A percentile compares a stretch with the other conserved stretches of the same genome.
Evolutionary conservation across 2,113 vertebrate genomes (phyloP).

Genomic region (Collichthys lucidus): DNA sequence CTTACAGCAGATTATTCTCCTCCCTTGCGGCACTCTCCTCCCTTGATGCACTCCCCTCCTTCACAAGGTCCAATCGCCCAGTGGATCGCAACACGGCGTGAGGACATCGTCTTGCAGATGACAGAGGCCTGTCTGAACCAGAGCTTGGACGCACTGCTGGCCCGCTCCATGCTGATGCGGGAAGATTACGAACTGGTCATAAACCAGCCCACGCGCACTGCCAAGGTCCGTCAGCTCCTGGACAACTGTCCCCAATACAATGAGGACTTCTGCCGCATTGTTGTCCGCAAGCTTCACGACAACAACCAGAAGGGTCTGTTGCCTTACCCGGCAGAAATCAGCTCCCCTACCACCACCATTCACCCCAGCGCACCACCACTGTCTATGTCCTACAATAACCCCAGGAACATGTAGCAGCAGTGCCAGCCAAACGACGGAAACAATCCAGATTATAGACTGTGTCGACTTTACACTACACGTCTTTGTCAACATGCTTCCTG

Average conservation of each 20-base stretch:
- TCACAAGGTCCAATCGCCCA: slow-evolving; percentile 80
- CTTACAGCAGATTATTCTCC: slow-evolving; percentile 5
- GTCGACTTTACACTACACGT: slow-evolving; percentile 28
- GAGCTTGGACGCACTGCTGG: slow-evolving; percentile 91
- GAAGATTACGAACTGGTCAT: slow-evolving; percentile 97
- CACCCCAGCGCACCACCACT: slow-evolving; percentile 49
- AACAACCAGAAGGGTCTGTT: slow-evolving; percentile 94
- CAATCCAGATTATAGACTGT: slow-evolving; percentile 10
- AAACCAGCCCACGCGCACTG: slow-evolving; percentile 92
- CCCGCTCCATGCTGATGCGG: slow-evolving; percentile 91
- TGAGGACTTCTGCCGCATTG: slow-evolving; percentile 91
- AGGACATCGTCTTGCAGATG: slow-evolving; percentile 94
- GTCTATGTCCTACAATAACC: slow-evolving; percentile 50
- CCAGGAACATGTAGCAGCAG: slow-evolving; percentile 66
- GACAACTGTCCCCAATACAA: slow-evolving; percentile 91
- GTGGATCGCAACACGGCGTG: slow-evolving; percentile 91
- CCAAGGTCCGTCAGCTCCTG: slow-evolving; percentile 93
- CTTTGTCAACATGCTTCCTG: background rate
- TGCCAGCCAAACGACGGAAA: background rate
- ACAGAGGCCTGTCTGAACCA: slow-evolving; percentile 98
- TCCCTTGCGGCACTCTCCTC: slow-evolving; percentile 37
- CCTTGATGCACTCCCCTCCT: slow-evolving; percentile 58
- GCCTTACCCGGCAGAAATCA: slow-evolving; percentile 88
- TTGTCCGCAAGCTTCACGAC: slow-evolving; percentile 92
- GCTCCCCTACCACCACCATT: slow-evolving; percentile 19